phyloP scores from a whole-genome alignment of 2,888 invertebrate genomes.

The Rhagonycha lutea region DNA sequence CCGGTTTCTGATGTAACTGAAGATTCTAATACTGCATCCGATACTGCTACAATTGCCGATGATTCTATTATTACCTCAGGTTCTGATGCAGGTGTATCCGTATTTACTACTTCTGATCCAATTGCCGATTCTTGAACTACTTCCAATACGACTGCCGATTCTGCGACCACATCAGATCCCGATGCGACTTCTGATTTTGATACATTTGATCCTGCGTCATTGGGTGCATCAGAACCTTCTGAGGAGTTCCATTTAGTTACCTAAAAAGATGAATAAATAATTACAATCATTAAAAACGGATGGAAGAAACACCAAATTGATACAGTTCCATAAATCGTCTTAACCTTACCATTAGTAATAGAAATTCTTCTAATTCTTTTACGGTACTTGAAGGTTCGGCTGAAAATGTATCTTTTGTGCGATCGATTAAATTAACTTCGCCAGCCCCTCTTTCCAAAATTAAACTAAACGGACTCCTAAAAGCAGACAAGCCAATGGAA shows the following conservation, averaged over 20 bases:
- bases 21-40: neutral
- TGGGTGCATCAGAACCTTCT: neutral
- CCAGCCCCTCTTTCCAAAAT: slow-evolving; percentile 87
- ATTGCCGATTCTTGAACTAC: neutral
- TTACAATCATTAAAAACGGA: slow-evolving; percentile 89
- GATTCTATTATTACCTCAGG: neutral
- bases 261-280: slow-evolving; percentile 82
- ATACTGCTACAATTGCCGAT: neutral
- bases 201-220: neutral
- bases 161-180: neutral
- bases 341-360: slow-evolving; percentile 84
- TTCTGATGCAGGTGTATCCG: no score
- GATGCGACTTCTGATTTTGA: neutral
- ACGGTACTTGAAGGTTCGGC: slow-evolving; percentile 97
- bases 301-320: slow-evolving; percentile 88
- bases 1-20: neutral
- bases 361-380: slow-evolving; percentile 86
- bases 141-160: neutral
- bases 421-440: slow-evolving; percentile 82
- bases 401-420: slow-evolving; percentile 89
- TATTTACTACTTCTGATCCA: neutral
- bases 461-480: slow-evolving; percentile 86
- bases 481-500: slow-evolving; percentile 82
- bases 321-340: slow-evolving; percentile 88
- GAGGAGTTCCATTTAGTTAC: neutral